Conservation (phyloP, 2,797 vertebrate species). For the Sparidentex hasta region DNA sequence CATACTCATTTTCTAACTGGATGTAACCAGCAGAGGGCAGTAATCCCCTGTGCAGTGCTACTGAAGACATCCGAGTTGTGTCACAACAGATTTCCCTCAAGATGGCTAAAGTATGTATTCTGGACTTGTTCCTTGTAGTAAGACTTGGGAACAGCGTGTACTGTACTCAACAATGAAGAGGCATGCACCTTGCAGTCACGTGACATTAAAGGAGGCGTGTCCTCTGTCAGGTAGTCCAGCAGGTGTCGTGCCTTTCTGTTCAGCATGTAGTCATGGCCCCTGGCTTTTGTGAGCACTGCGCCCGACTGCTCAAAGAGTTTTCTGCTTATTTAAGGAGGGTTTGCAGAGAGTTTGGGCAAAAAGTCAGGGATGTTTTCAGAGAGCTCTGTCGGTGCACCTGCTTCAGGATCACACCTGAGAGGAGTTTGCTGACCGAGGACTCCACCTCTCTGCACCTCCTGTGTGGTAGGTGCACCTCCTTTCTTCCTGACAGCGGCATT, state of each 20-base stretch:
- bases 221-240: neutral
- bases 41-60: too few species aligned
- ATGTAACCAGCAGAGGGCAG: too few species aligned
- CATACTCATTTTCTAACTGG: too few species aligned
- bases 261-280: constrained; percentile 64
- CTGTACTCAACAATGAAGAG: neutral
- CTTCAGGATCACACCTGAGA: constrained; percentile 65
- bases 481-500: constrained; percentile 11
- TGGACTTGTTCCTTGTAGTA: neutral
- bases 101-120: too few species aligned
- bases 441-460: constrained; percentile 75
- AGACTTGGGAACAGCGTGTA: neutral
- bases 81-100: too few species aligned
- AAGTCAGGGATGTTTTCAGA: constrained; percentile 72
- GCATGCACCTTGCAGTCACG: constrained; percentile 7
- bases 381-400: constrained; percentile 79
- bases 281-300: constrained; percentile 81
- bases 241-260: neutral
- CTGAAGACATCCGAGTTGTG: too few species aligned
- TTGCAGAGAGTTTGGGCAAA: constrained; percentile 65
- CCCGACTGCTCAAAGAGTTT: constrained; percentile 75
- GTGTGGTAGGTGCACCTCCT: constrained; percentile 72
- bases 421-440: constrained; percentile 21
- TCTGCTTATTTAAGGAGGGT: constrained; percentile 60
- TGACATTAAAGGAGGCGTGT: constrained; percentile 33